Conservation (phyloP, 2,797 vertebrate species). For the Ctenopoma kingsleyae region DNA sequence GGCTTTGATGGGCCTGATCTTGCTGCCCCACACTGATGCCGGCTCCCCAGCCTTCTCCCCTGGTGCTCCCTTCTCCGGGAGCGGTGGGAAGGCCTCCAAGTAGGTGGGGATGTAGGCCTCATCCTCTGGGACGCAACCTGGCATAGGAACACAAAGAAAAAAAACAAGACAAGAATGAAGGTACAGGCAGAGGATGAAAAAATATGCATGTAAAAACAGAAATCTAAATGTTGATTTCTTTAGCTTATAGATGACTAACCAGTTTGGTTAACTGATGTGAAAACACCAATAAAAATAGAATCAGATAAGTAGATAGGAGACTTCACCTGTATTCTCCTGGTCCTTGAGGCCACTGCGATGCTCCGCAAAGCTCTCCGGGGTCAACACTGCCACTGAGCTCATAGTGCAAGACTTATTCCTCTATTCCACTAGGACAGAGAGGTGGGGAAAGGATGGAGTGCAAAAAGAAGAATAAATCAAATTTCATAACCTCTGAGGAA, state of each 20-base stretch:
- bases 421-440: slow-evolving; percentile 75
- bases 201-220: not conserved
- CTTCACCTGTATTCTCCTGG: slow-evolving; percentile 81
- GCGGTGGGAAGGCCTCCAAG: slow-evolving; percentile 86
- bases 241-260: not conserved
- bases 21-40: slow-evolving; percentile 81
- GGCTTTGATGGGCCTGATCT: slow-evolving; percentile 86
- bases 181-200: slow-evolving; percentile 25
- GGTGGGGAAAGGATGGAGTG: not conserved
- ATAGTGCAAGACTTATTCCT: slow-evolving; percentile 88
- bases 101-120: slow-evolving; percentile 87
- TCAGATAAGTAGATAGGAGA: not conserved
- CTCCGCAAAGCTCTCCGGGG: slow-evolving; percentile 88
- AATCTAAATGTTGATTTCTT: slow-evolving; percentile 2
- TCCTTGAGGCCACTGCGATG: slow-evolving; percentile 85
- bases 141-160: slow-evolving; percentile 15
- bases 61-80: slow-evolving; percentile 84
- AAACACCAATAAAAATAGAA: slow-evolving; percentile 4
- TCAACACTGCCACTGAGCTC: slow-evolving; percentile 89
- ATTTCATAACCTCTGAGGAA: not conserved
- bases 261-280: not conserved
- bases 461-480: slow-evolving; percentile 2
- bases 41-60: slow-evolving; percentile 83
- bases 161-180: slow-evolving; percentile 4
- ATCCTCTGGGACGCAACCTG: slow-evolving; percentile 86